phyloP scores from a whole-genome alignment of 92 coral and sea anemone genomes.

The Palythoa heliodiscus region DNA sequence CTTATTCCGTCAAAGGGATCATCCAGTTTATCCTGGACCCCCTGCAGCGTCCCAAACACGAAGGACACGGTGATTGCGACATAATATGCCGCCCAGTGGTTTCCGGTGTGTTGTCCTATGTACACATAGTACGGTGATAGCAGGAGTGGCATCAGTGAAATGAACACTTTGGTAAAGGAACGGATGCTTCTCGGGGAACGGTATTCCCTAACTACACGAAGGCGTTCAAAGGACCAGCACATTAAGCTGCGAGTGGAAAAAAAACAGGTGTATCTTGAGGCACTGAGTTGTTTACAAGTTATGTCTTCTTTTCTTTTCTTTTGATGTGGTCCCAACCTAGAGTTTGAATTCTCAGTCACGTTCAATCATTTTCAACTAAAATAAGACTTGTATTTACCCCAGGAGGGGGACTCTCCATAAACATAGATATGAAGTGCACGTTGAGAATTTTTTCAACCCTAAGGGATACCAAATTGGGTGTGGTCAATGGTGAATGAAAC shows the following conservation, averaged over 20 bases:
- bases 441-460: too few relatives aligned
- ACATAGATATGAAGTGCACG: too few relatives aligned
- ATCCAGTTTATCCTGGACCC: conserved; percentile 95
- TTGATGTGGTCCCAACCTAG: too few relatives aligned
- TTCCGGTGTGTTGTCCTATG: conserved; percentile 74
- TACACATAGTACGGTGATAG: conserved; percentile 94
- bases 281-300: too few relatives aligned
- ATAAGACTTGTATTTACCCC: too few relatives aligned
- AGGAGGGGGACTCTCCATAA: too few relatives aligned
- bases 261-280: too few relatives aligned
- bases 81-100: conserved; percentile 90
- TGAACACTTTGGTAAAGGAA: conserved; percentile 96
- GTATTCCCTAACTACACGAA: conserved; percentile 96
- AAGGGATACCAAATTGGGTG: too few relatives aligned
- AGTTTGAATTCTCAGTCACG: too few relatives aligned
- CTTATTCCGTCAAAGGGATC: conserved; percentile 99
- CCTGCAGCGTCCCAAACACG: conserved; percentile 92
- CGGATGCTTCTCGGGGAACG: conserved; percentile 97
- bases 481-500: too few relatives aligned
- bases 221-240: conserved; percentile 96
- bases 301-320: too few relatives aligned
- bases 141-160: conserved; percentile 92
- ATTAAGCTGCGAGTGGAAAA: conserved; percentile 67
- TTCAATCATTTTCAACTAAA: too few relatives aligned
- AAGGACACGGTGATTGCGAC: conserved; percentile 81